Evolutionary conservation across 2,113 vertebrate species (phyloP).

Genomic region (Glaucidium brasilianum): DNA sequence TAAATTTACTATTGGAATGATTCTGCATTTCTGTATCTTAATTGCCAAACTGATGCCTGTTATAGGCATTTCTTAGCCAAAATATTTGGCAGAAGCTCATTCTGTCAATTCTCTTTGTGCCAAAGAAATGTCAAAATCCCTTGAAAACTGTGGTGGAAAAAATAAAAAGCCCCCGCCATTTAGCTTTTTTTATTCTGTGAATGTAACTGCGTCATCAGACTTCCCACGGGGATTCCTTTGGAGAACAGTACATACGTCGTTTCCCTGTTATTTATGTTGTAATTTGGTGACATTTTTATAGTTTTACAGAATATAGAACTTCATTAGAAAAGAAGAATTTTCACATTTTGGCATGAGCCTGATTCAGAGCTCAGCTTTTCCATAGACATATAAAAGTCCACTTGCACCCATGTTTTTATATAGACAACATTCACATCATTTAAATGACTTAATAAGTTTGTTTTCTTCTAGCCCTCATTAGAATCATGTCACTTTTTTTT

Average conservation of each 20-base stretch:
- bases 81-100: not conserved
- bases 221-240: not conserved
- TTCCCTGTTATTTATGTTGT: slow-evolving; percentile 18
- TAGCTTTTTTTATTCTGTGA: not conserved
- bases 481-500: not conserved
- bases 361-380: not conserved
- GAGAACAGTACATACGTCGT: not conserved
- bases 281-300: not conserved
- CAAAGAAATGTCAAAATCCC: not conserved
- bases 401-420: not conserved
- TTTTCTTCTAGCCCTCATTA: not conserved
- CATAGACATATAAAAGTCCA: not conserved
- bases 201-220: slow-evolving; percentile 26
- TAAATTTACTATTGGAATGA: not conserved
- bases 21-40: not conserved
- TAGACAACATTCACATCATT: not conserved
- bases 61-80: not conserved
- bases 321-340: not conserved
- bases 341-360: not conserved
- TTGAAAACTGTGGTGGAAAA: not conserved
- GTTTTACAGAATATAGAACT: not conserved
- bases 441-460: not conserved
- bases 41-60: not conserved
- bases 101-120: not conserved
- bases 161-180: not conserved